Evolutionary conservation across 2,888 invertebrate genomes (phyloP).

Genomic region (Copidosoma aretas): DNA sequence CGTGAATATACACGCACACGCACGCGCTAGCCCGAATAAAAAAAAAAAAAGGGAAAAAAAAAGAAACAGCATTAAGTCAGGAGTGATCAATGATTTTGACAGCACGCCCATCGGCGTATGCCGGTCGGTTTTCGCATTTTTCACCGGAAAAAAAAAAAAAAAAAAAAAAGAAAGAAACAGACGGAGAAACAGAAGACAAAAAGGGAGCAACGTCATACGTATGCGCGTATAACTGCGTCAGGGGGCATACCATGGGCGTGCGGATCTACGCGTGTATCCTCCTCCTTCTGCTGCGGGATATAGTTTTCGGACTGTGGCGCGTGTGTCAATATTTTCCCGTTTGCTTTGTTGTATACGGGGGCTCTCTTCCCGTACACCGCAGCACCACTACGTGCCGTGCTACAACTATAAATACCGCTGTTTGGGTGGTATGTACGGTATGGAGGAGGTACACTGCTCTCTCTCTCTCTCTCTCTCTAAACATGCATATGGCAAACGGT

Average conservation of each 20-base stretch:
- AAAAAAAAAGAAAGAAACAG: not conserved
- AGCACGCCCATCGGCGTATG: constrained; percentile 12
- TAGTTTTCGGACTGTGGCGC: constrained; percentile 38
- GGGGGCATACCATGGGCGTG: not conserved
- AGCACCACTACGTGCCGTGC: no score
- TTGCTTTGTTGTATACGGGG: constrained; percentile 43
- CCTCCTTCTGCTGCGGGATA: constrained; percentile 7
- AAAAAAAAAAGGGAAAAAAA: not conserved
- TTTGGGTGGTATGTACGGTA: no score
- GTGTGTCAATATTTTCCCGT: constrained; percentile 50
- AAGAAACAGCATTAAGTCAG: constrained; percentile 20
- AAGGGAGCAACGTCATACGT: not conserved
- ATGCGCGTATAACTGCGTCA: no score
- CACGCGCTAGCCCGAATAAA: not conserved
- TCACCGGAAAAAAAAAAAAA: constrained; percentile 22
- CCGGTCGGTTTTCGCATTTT: constrained; percentile 26
- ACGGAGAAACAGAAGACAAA: not conserved
- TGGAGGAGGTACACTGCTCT: no score
- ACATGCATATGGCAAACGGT: no score
- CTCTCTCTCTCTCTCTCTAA: no score
- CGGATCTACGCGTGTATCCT: not conserved
- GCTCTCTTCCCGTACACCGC: no score
- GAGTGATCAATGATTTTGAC: constrained; percentile 29
- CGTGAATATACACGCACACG: not conserved
- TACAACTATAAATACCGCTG: no score